Conservation (phyloP, 2,888 invertebrate species). For the Morpho deidamia region DNA sequence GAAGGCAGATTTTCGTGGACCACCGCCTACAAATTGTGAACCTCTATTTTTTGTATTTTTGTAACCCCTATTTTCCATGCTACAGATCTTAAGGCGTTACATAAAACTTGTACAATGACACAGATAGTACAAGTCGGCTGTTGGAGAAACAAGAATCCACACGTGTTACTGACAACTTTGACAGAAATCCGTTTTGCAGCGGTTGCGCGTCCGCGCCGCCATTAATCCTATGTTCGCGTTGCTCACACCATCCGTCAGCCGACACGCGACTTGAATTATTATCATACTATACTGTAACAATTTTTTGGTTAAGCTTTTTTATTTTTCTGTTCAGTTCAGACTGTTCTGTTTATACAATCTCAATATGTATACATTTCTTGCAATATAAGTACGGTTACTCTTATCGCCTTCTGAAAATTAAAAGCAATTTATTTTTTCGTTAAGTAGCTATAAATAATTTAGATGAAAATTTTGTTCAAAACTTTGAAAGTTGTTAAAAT, state of each 20-base stretch:
- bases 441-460: too few relatives aligned
- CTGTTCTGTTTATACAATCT: not conserved
- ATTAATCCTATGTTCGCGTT: constrained; percentile 35
- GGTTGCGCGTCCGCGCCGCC: constrained; percentile 27
- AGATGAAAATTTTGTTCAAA: too few relatives aligned
- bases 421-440: not conserved
- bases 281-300: constrained; percentile 30
- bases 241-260: constrained; percentile 41
- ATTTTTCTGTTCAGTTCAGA: constrained; percentile 1
- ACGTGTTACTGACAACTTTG: constrained; percentile 45
- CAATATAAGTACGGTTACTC: too few relatives aligned
- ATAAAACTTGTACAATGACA: constrained; percentile 5
- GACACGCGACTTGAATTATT: constrained; percentile 40
- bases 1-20: too few relatives aligned
- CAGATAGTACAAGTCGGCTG: constrained; percentile 11
- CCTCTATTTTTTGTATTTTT: too few relatives aligned
- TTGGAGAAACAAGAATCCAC: constrained; percentile 15
- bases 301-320: constrained; percentile 4
- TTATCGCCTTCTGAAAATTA: constrained; percentile 2
- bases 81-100: not conserved
- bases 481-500: too few relatives aligned
- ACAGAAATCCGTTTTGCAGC: constrained; percentile 44
- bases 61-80: too few relatives aligned
- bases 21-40: too few relatives aligned
- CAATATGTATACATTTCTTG: too few relatives aligned